Conservation (phyloP, 2,888 invertebrate genomes). For the Ceraclea dissimilis region DNA sequence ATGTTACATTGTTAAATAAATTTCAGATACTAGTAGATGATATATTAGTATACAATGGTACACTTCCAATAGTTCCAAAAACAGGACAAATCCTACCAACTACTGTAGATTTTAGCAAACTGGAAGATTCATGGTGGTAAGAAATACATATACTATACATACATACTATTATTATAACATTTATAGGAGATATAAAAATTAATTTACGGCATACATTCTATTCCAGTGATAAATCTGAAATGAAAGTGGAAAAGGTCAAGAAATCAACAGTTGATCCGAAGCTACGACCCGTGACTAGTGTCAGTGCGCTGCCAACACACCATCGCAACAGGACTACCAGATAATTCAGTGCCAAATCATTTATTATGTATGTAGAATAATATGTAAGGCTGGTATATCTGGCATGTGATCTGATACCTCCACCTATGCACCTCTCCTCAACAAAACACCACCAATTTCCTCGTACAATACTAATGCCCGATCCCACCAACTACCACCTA, state of each 20-base stretch:
- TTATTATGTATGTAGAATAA: too few relatives aligned
- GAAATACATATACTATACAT: too few relatives aligned
- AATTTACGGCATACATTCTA: too few relatives aligned
- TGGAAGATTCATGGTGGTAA: conserved; percentile 28
- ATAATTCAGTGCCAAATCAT: conserved; percentile 5
- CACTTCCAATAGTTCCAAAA: conserved; percentile 44
- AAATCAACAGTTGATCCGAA: conserved; percentile 38
- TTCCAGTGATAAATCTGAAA: conserved; percentile 27
- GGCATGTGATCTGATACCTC: too few relatives aligned
- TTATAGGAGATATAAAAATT: too few relatives aligned
- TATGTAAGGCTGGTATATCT: too few relatives aligned
- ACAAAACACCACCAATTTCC: too few relatives aligned
- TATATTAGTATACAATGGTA: conserved; percentile 69
- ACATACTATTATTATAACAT: too few relatives aligned
- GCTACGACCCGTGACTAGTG: conserved; percentile 45
- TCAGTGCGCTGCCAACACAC: conserved; percentile 25
- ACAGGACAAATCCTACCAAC: conserved; percentile 35
- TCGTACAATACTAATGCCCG: too few relatives aligned
- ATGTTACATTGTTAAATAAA: too few relatives aligned
- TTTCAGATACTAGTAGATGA: conserved; percentile 72
- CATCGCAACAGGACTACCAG: conserved; percentile 21
- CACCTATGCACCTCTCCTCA: too few relatives aligned
- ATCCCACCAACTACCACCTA: too few relatives aligned
- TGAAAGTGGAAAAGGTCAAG: conserved; percentile 39
- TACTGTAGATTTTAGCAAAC: conserved; percentile 40